Evolutionary conservation across 1,140 invertebrate genomes (phyloP).

Genomic region (Gonatopus flavifemur): DNA sequence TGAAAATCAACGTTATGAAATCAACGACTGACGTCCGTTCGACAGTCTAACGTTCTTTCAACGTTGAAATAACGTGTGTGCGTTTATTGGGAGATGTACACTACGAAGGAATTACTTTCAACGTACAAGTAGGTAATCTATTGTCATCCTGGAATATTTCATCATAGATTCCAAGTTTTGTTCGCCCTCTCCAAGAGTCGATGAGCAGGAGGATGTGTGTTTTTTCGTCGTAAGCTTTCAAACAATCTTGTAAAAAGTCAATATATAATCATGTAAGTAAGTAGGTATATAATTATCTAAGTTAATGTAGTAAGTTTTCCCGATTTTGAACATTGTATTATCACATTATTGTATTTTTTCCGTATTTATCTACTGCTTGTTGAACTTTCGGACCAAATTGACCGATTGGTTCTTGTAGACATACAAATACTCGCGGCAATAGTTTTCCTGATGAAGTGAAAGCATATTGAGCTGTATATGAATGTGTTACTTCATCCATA

Average conservation of each 20-base stretch:
- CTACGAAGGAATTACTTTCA: conserved; percentile 30
- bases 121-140: conserved; percentile 11
- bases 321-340: background rate
- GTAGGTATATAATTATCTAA: too few species aligned
- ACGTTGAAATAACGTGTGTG: too few species aligned
- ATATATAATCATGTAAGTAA: background rate
- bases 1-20: too few species aligned
- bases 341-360: background rate
- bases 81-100: too few species aligned
- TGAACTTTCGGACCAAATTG: background rate
- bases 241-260: background rate
- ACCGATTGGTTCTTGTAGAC: conserved; percentile 1
- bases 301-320: too few species aligned
- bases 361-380: background rate
- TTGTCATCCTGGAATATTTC: conserved; percentile 22
- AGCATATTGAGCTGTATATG: background rate
- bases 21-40: too few species aligned
- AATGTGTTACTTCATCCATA: conserved; percentile 1
- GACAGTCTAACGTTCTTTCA: too few species aligned
- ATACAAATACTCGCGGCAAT: conserved; percentile 1
- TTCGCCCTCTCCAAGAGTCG: conserved; percentile 28
- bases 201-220: conserved; percentile 14
- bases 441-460: conserved; percentile 1
- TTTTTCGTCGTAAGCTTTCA: background rate
- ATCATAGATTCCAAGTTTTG: conserved; percentile 15